Percentiles rank a stretch among this genome's conserved stretches.
Evolutionary conservation across 1,140 invertebrate species (phyloP).

Genomic region (Holotrichia oblita): DNA sequence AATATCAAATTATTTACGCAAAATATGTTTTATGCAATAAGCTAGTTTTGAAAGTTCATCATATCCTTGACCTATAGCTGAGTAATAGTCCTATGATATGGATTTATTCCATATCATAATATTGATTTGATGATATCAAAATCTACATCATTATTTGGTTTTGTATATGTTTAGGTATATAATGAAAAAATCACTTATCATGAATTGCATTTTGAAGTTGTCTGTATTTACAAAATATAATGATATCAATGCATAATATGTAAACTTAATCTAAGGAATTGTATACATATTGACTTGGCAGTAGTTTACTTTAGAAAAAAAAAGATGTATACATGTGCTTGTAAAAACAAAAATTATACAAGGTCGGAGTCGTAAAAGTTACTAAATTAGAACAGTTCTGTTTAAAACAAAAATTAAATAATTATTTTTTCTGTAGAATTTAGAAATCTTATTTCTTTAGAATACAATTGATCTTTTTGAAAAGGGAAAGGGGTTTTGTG

Average conservation of each 20-base stretch:
- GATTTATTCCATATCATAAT: constrained; percentile 24
- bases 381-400: not conserved
- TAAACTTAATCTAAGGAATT: not conserved
- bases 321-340: not conserved
- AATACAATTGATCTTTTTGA: not conserved
- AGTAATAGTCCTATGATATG: not conserved
- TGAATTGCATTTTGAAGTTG: not conserved
- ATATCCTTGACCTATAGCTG: constrained; percentile 18
- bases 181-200: not conserved
- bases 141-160: not conserved
- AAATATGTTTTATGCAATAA: constrained; percentile 30
- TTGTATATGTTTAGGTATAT: not conserved
- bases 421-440: not conserved
- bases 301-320: no score
- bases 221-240: not conserved
- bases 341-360: not conserved
- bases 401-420: not conserved
- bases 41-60: constrained; percentile 29
- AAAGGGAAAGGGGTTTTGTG: no score
- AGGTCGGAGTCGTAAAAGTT: constrained; percentile 11
- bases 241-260: not conserved
- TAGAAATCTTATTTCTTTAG: not conserved
- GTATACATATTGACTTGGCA: not conserved
- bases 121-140: constrained; percentile 12
- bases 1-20: constrained; percentile 17